Evolutionary conservation across 2,888 invertebrate genomes (phyloP).

Genomic region (Tridacna crocea): DNA sequence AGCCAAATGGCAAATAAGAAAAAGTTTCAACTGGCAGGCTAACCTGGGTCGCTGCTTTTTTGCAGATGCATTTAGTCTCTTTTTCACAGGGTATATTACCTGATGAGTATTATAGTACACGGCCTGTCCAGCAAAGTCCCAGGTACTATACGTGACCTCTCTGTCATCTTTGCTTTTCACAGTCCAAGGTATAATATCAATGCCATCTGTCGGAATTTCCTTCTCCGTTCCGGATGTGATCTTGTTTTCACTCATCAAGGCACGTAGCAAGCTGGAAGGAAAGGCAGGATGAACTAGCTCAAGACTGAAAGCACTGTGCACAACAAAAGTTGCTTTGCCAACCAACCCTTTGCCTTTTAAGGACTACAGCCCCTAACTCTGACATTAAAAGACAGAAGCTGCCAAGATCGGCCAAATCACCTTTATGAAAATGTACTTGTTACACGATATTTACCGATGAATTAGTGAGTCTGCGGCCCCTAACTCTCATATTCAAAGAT

Average conservation of each 20-base stretch:
- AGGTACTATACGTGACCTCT: constrained; percentile 78
- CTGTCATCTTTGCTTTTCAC: constrained; percentile 65
- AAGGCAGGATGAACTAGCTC: constrained; percentile 34
- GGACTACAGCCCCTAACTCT: too few relatives aligned
- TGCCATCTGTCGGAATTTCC: constrained; percentile 81
- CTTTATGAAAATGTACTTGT: too few relatives aligned
- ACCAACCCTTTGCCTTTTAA: too few relatives aligned
- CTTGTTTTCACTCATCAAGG: constrained; percentile 78
- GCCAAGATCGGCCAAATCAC: too few relatives aligned
- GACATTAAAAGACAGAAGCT: too few relatives aligned
- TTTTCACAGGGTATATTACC: constrained; percentile 57
- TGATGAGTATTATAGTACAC: constrained; percentile 83
- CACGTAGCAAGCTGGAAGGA: constrained; percentile 75
- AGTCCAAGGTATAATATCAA: constrained; percentile 80
- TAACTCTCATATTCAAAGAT: too few relatives aligned
- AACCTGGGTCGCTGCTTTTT: background rate
- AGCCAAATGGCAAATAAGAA: too few relatives aligned
- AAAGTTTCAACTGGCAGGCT: background rate
- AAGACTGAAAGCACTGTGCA: too few relatives aligned
- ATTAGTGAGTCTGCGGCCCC: too few relatives aligned
- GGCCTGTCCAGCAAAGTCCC: constrained; percentile 83
- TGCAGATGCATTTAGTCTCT: too few relatives aligned
- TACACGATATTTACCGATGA: too few relatives aligned
- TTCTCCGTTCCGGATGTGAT: constrained; percentile 73
- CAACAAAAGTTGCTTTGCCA: too few relatives aligned